These are phyloP conservation scores for Psilopsiagon aurifrons DNA, from an alignment of 2,113 vertebrate genomes.

Conservation along the genomic window DNA sequence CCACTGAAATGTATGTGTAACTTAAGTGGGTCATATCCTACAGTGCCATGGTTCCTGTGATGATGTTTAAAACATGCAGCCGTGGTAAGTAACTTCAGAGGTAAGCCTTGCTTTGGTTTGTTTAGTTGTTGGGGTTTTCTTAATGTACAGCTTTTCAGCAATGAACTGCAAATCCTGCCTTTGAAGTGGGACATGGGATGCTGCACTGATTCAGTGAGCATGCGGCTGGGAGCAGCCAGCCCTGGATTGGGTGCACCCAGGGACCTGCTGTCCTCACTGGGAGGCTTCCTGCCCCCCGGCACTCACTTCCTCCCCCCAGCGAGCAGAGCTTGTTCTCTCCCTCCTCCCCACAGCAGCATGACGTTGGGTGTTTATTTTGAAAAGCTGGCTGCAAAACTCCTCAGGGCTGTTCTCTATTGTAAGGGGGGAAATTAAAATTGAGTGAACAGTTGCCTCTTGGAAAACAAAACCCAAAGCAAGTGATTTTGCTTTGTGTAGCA, in stretches of 20 bases:
- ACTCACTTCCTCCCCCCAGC: not conserved
- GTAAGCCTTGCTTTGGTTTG: not conserved
- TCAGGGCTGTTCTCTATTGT: not conserved
- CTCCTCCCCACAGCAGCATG: not conserved
- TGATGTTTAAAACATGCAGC: not conserved
- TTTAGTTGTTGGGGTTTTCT: not conserved
- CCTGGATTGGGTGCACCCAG: not conserved
- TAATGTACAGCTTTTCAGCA: not conserved
- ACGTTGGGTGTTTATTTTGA: not conserved
- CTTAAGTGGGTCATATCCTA: not conserved
- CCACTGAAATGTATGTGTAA: not conserved
- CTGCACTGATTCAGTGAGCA: accelerated
- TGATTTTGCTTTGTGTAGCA: not conserved
- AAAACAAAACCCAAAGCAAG: not conserved
- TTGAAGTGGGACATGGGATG: not conserved
- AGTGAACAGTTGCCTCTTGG: not conserved
- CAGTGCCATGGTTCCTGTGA: not conserved
- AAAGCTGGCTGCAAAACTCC: constrained; percentile 4
- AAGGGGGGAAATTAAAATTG: not conserved
- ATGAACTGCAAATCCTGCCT: not conserved
- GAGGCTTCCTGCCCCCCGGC: not conserved
- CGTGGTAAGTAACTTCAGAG: not conserved
- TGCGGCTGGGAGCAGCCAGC: not conserved
- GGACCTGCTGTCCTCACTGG: not conserved
- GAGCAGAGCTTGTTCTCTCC: not conserved